phyloP scores from a whole-genome alignment of 1,140 invertebrate species.

The Lordiphosa stackelbergi region DNA sequence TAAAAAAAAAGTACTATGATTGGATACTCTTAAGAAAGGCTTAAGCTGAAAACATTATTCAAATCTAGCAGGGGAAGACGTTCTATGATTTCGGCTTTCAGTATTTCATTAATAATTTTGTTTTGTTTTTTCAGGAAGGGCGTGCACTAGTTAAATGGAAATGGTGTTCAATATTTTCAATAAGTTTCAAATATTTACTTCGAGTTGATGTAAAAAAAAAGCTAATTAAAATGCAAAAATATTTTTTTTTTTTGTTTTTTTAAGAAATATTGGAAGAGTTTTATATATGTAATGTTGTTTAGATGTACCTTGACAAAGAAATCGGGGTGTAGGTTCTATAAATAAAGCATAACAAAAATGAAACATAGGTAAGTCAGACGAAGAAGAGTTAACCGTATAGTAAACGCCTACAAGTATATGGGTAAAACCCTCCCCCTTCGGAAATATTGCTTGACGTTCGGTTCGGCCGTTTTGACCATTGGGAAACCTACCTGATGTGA shows the following conservation, averaged over 20 bases:
- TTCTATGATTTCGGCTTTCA: not conserved
- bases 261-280: constrained; percentile 27
- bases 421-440: not conserved
- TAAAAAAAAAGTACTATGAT: no score
- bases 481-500: constrained; percentile 74
- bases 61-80: constrained; percentile 1
- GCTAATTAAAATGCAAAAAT: constrained; percentile 63
- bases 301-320: constrained; percentile 76
- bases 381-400: constrained; percentile 6
- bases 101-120: no score
- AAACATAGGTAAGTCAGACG: constrained; percentile 56
- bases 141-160: constrained; percentile 35
- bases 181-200: constrained; percentile 48
- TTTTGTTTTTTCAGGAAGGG: not conserved
- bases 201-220: constrained; percentile 59
- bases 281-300: constrained; percentile 57
- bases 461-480: not conserved
- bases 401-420: not conserved
- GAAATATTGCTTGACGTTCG: not conserved
- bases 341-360: constrained; percentile 72
- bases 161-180: constrained; percentile 30
- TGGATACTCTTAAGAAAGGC: no score
- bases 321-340: constrained; percentile 77
- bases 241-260: constrained; percentile 29
- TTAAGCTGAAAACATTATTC: no score